Percentiles rank a stretch among this genome's conserved stretches.
Evolutionary conservation across 2,888 invertebrate genomes (phyloP).

Genomic region (Zygogramma bicolorata): DNA sequence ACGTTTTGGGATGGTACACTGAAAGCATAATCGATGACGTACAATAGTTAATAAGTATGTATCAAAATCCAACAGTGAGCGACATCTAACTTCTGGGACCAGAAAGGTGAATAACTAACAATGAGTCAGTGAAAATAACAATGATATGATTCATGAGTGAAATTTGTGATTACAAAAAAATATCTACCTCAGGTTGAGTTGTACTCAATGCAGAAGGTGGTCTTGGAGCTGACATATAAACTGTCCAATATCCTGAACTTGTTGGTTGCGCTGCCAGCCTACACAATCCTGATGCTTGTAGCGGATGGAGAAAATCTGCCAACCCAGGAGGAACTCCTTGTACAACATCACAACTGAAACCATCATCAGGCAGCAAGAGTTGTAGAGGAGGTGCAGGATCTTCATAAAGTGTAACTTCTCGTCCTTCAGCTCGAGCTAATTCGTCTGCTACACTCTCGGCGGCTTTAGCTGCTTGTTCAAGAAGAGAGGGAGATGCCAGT

Average conservation of each 20-base stretch:
- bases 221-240: constrained; percentile 80
- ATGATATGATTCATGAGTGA: no score
- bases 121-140: no score
- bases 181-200: constrained; percentile 64
- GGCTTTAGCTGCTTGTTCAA: constrained; percentile 80
- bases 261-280: constrained; percentile 91
- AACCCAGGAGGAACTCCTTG: constrained; percentile 92
- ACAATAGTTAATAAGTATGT: no score
- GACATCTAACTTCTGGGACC: no score
- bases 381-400: constrained; percentile 91
- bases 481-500: constrained; percentile 70
- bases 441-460: constrained; percentile 93
- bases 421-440: constrained; percentile 88
- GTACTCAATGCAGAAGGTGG: constrained; percentile 65
- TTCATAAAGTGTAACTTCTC: constrained; percentile 90
- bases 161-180: no score
- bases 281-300: constrained; percentile 88
- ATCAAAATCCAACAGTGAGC: no score
- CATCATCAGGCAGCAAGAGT: constrained; percentile 93
- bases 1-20: no score
- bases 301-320: constrained; percentile 86
- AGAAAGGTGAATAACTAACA: no score
- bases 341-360: constrained; percentile 93
- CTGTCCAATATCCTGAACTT: constrained; percentile 94
- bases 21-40: no score